A percentile compares a stretch with the other conserved stretches of the same genome.
These are phyloP conservation scores for Bombus superbus DNA, from an alignment of 1,140 invertebrate species.

Conservation along the genomic window DNA sequence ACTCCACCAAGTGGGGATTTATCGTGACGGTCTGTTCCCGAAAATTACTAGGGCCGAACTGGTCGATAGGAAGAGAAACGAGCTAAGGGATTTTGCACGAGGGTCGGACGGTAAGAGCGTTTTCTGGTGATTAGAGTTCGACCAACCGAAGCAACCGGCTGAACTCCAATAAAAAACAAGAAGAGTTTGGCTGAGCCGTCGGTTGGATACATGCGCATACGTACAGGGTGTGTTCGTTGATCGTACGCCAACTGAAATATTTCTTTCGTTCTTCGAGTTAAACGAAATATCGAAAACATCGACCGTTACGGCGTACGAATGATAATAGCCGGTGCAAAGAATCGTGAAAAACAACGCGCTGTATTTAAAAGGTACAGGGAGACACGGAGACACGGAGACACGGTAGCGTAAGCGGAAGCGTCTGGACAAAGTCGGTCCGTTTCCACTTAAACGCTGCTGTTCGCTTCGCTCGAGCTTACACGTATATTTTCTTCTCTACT, in stretches of 20 bases:
- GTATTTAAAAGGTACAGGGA: not conserved
- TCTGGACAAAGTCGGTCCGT: not conserved
- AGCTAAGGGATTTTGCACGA: slow-evolving; percentile 38
- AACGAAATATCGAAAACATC: no score
- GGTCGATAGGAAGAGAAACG: slow-evolving; percentile 38
- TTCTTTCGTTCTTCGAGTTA: not conserved
- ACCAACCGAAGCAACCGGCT: slow-evolving; percentile 50
- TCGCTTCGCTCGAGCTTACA: not conserved
- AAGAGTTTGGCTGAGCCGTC: not conserved
- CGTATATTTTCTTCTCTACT: not conserved
- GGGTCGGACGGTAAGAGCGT: slow-evolving; percentile 51
- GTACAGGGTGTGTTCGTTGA: slow-evolving; percentile 2
- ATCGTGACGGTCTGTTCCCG: slow-evolving; percentile 27
- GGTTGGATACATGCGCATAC: not conserved
- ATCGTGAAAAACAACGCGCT: not conserved
- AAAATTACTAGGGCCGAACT: slow-evolving; percentile 37
- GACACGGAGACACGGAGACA: no score
- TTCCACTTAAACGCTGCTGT: not conserved
- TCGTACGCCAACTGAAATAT: not conserved
- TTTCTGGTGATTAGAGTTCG: slow-evolving; percentile 66
- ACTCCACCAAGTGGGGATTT: slow-evolving; percentile 40
- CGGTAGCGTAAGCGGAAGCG: not conserved
- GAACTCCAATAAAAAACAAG: slow-evolving; percentile 53
- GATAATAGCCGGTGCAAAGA: not conserved
- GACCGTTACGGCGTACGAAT: not conserved